Base-by-base conservation (phyloP, 2,797 vertebrate genomes). In the Hypotaenidia philippensis region DNA sequence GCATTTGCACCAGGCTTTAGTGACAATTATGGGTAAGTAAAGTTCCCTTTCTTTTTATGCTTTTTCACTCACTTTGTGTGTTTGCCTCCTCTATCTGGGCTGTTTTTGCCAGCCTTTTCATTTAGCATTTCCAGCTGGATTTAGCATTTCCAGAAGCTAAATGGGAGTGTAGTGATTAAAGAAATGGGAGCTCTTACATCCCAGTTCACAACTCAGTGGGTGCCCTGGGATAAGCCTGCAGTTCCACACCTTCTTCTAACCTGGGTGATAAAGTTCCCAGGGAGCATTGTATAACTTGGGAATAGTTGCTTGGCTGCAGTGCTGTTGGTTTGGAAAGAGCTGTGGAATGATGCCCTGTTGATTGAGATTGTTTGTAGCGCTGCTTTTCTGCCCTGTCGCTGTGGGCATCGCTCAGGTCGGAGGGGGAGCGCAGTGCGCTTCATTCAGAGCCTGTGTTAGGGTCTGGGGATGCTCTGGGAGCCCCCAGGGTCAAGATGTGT, bases 381-480 rank as follows among this genome's bases (percentile, higher is more conserved):
- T 36, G 57, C 27, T 44, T 50, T 87, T 80, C 49, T 34, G 16
- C 23, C 52, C 36, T 57, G 61, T 27, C 11, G 38, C 13, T 9
- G 10, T 8, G 49, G 3, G 20, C 3, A 0, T 27, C 21, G 20
- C 50, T 52, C 0, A 11, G 38, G 2, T 57, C 19, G 26, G 31
- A 22, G 56, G 41, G 36, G 41, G 36, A 41, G 3, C 7, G 2
- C 19, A 17, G 2, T 6, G 1, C 10, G 32, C 41, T 77, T 77
- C 18, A 0, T 31, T 40, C 1, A 1, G 49, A 81, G 76, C 34
- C 17, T 22, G 0, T 1, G 0, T 5, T 41, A 5, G 47, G 31
- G 16, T 31, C 17, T 47, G 41, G 53, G 61, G 34, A 15, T 47
- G 47, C 50, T 52, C 53, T 3, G 5, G 1, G 60, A 74, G 23